Percentiles rank a stretch among this genome's conserved stretches.
Evolutionary conservation across 1,140 invertebrate genomes (phyloP).

Genomic region (Drosophila grimshawi): DNA sequence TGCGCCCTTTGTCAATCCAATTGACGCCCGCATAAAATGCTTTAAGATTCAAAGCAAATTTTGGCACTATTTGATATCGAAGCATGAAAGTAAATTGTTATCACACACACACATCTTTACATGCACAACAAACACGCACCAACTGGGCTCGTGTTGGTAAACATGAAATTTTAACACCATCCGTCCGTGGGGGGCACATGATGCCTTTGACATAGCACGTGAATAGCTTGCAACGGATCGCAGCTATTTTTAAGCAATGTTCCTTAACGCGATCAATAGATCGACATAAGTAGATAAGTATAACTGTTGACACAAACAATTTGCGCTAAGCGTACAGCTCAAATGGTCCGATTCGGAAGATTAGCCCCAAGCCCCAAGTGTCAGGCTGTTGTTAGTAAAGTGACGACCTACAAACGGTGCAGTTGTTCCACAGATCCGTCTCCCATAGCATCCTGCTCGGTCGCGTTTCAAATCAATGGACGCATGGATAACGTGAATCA

Average conservation of each 20-base stretch:
- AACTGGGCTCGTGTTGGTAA: conserved; percentile 33
- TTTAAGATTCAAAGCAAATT: conserved; percentile 65
- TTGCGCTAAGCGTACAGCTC: conserved; percentile 33
- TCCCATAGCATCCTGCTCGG: conserved; percentile 9
- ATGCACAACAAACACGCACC: conserved; percentile 1
- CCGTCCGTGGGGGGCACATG: conserved; percentile 55
- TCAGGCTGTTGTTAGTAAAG: conserved; percentile 44
- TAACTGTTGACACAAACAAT: conserved; percentile 58
- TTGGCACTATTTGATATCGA: conserved; percentile 63
- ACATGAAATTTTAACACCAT: conserved; percentile 67
- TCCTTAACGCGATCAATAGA: conserved; percentile 72
- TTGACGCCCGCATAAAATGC: conserved; percentile 50
- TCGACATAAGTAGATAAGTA: conserved; percentile 40
- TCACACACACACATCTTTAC: conserved; percentile 14
- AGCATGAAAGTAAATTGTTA: conserved; percentile 59
- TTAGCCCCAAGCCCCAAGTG: conserved; percentile 31
- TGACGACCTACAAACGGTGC: conserved; percentile 47
- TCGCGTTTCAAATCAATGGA: conserved; percentile 36
- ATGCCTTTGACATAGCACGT: conserved; percentile 40
- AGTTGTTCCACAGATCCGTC: conserved; percentile 44
- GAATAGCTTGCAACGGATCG: conserved; percentile 18
- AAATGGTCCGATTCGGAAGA: conserved; percentile 43
- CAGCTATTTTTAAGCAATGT: conserved; percentile 71
- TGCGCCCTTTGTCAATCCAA: conserved; percentile 40
- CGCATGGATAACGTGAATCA: conserved; percentile 60